These are phyloP conservation scores for Serripes groenlandicus DNA, from an alignment of 2,888 invertebrate genomes.

Conservation along the genomic window DNA sequence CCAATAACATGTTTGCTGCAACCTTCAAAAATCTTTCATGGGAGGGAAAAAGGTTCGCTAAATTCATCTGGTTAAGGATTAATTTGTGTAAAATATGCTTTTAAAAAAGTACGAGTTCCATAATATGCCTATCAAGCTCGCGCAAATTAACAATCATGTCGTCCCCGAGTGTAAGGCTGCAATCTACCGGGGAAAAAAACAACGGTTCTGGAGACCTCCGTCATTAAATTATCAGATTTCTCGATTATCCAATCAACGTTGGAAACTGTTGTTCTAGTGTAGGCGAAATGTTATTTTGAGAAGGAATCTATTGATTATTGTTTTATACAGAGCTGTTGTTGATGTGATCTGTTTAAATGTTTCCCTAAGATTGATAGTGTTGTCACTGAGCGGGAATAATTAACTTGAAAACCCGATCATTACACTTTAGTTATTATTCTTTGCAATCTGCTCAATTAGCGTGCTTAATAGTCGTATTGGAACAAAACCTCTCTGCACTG, in stretches of 20 bases:
- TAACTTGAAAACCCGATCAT: constrained; percentile 65
- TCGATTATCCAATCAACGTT: constrained; percentile 56
- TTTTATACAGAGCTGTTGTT: constrained; percentile 59
- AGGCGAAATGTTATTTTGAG: constrained; percentile 57
- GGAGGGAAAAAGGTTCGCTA: too few species aligned
- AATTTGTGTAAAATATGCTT: too few species aligned
- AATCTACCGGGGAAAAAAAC: constrained; percentile 32
- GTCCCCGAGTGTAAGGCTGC: neutral
- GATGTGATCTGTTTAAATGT: constrained; percentile 66
- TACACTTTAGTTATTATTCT: constrained; percentile 44
- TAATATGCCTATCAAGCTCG: neutral
- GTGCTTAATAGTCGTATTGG: neutral
- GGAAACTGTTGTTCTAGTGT: constrained; percentile 34
- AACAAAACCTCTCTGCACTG: neutral
- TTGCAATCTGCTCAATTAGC: constrained; percentile 48
- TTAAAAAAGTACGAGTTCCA: too few species aligned
- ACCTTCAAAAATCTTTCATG: too few species aligned
- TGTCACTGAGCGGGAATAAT: constrained; percentile 64
- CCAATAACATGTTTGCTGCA: too few species aligned
- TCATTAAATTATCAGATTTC: constrained; percentile 61
- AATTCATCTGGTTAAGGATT: too few species aligned
- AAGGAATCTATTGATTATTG: constrained; percentile 67
- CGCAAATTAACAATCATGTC: constrained; percentile 12
- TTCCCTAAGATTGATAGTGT: constrained; percentile 67
- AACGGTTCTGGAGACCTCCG: constrained; percentile 49